phyloP scores from a whole-genome alignment of 2,888 invertebrate species.

The Drosophila cognata region DNA sequence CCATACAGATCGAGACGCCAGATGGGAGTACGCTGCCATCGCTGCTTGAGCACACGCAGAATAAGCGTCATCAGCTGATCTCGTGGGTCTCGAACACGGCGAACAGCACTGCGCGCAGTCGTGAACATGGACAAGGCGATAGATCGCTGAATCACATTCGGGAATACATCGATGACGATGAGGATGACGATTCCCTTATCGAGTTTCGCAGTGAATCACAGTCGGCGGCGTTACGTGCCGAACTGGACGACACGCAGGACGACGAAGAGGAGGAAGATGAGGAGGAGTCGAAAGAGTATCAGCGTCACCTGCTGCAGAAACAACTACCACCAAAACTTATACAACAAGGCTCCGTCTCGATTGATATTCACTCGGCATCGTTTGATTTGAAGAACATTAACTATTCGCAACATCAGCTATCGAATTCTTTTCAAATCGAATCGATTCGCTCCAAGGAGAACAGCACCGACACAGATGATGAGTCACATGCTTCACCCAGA shows the following conservation, averaged over 20 bases:
- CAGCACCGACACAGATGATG: constrained; percentile 46
- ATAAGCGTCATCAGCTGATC: constrained; percentile 68
- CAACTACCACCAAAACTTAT: constrained; percentile 3
- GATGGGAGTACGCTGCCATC: constrained; percentile 79
- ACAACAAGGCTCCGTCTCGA: constrained; percentile 68
- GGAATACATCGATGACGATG: constrained; percentile 57
- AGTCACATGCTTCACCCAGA: constrained; percentile 34
- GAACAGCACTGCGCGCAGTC: constrained; percentile 71
- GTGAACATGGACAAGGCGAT: constrained; percentile 47
- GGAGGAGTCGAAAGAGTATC: not conserved
- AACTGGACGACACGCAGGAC: constrained; percentile 23
- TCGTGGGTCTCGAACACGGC: constrained; percentile 81
- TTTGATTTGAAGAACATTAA: constrained; percentile 77
- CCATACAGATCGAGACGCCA: constrained; percentile 85
- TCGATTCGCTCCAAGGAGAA: constrained; percentile 79
- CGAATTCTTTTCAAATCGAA: constrained; percentile 85
- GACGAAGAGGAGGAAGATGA: not conserved
- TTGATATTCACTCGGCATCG: constrained; percentile 81
- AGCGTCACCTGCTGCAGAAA: constrained; percentile 1
- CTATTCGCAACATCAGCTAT: constrained; percentile 78
- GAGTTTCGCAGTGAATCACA: constrained; percentile 83
- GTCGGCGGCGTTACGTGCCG: constrained; percentile 69
- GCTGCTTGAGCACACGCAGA: constrained; percentile 55
- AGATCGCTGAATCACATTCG: constrained; percentile 40
- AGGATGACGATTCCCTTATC: constrained; percentile 82